Conservation (phyloP, 2,888 invertebrate genomes). For the Maniola hyperantus region DNA sequence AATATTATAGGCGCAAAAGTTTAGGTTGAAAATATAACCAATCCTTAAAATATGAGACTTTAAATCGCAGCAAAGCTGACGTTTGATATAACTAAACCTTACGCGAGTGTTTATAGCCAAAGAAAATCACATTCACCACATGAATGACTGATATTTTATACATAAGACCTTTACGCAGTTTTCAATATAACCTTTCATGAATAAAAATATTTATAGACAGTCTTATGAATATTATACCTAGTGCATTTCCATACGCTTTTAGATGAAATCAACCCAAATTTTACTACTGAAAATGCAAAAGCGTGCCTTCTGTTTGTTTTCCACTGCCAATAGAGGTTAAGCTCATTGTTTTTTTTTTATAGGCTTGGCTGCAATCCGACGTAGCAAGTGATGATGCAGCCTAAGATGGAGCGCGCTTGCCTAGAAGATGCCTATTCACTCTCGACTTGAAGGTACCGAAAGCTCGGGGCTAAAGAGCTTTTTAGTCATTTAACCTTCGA, state of each 20-base stretch:
- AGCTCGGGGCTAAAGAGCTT: no score
- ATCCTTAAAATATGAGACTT: conserved; percentile 1
- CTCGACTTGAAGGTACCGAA: no score
- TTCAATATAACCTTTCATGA: conserved; percentile 4
- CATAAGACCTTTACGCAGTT: conserved; percentile 6
- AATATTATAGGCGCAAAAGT: conserved; percentile 1
- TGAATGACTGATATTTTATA: conserved; percentile 11
- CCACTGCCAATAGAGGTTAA: no score
- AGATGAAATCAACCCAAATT: not conserved
- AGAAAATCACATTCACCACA: conserved; percentile 9
- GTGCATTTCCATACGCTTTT: not conserved
- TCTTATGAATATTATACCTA: not conserved
- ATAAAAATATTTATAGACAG: not conserved
- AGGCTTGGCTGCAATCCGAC: no score
- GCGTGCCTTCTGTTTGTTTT: no score
- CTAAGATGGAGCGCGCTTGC: no score
- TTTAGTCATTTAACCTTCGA: no score
- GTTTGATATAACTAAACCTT: conserved; percentile 2
- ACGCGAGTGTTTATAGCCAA: conserved; percentile 9
- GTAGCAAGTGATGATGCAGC: no score
- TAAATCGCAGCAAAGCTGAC: conserved; percentile 6
- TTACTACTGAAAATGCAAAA: no score
- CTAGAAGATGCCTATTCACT: no score
- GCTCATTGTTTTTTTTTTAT: not conserved
- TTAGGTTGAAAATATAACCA: not conserved